These are phyloP conservation scores for Champsocephalus esox DNA, from an alignment of 2,797 vertebrate genomes.

Conservation along the genomic window DNA sequence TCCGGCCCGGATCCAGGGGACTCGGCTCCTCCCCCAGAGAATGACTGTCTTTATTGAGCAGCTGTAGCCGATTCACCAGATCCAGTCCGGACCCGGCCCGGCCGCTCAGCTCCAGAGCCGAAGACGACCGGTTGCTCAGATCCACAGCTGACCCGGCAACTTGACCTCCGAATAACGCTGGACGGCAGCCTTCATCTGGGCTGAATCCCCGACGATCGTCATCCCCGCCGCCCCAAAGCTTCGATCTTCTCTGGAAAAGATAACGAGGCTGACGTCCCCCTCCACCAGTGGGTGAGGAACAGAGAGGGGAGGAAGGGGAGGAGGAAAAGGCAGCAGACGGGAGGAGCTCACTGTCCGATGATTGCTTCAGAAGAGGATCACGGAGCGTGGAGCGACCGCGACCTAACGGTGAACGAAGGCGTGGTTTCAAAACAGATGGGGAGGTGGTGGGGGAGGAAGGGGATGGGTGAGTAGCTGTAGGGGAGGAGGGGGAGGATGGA, in stretches of 20 bases:
- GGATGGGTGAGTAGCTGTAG: conserved; percentile 93
- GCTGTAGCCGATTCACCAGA: conserved; percentile 93
- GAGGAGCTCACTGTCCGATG: conserved; percentile 98
- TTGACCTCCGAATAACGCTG: conserved; percentile 91
- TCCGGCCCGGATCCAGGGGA: conserved; percentile 92
- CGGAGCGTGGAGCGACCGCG: conserved; percentile 88
- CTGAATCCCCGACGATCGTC: conserved; percentile 76
- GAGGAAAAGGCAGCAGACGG: conserved; percentile 82
- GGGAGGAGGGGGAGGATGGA: conserved; percentile 85
- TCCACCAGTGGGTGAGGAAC: conserved; percentile 87
- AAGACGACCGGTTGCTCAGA: conserved; percentile 78
- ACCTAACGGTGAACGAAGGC: conserved; percentile 87
- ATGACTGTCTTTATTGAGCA: conserved; percentile 97
- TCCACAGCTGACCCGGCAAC: conserved; percentile 70
- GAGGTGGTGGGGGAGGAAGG: conserved; percentile 91
- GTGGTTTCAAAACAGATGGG: conserved; percentile 90
- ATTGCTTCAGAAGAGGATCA: conserved; percentile 98
- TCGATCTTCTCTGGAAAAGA: conserved; percentile 99
- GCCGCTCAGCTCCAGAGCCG: conserved; percentile 85
- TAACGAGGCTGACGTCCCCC: conserved; percentile 88
- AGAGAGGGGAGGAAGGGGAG: conserved; percentile 89
- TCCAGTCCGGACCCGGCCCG: conserved; percentile 78
- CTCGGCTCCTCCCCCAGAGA: conserved; percentile 97
- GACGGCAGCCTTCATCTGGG: conserved; percentile 86
- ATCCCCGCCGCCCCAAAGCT: conserved; percentile 98